phyloP scores from a whole-genome alignment of 2,797 vertebrate species.

The Artibeus jamaicensis region DNA sequence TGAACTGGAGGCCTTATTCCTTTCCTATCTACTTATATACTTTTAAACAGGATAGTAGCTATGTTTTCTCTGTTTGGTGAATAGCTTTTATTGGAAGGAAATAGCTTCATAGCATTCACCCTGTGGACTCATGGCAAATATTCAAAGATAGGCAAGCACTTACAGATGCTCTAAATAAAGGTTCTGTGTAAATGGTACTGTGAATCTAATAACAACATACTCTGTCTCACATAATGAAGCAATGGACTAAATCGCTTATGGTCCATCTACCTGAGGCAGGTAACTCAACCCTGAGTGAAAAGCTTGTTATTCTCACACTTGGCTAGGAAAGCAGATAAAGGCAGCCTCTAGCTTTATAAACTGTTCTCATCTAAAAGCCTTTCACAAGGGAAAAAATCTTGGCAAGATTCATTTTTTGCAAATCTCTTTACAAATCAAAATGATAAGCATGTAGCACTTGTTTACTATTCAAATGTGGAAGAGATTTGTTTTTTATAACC shows the following conservation, averaged over 20 bases:
- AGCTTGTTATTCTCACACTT: background rate
- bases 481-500: background rate
- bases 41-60: conserved; percentile 24
- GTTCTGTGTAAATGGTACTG: background rate
- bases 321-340: background rate
- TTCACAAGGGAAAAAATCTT: conserved; percentile 4
- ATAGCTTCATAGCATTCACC: background rate
- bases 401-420: conserved; percentile 11
- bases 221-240: conserved; percentile 38
- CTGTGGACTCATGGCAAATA: conserved; percentile 2
- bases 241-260: background rate
- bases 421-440: conserved; percentile 40
- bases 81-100: conserved; percentile 46
- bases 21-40: background rate
- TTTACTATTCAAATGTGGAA: conserved; percentile 21
- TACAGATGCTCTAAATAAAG: background rate
- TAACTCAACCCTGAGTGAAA: background rate
- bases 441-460: background rate
- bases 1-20: conserved; percentile 9
- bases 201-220: conserved; percentile 20
- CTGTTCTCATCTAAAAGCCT: background rate
- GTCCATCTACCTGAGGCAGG: background rate
- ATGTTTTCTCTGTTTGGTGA: conserved; percentile 49
- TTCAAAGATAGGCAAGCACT: background rate
- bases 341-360: background rate